Percentiles rank a stretch among this genome's conserved stretches.
Conservation (phyloP, 2,888 invertebrate species). For the Drosophila macrospina region DNA sequence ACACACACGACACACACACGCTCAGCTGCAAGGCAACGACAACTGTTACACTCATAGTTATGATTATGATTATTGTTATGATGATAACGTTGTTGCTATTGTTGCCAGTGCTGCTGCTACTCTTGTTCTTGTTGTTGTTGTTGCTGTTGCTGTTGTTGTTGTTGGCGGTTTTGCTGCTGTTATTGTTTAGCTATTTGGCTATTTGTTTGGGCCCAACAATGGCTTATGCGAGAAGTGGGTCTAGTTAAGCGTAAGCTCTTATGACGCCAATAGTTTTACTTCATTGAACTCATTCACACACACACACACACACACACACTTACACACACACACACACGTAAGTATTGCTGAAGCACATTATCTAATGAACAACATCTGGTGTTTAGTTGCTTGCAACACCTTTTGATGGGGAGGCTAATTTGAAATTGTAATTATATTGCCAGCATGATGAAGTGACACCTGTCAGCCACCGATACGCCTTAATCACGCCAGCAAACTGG, state of each 20-base stretch:
- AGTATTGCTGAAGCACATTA: too few relatives aligned
- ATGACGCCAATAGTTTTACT: conserved; percentile 42
- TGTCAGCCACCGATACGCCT: conserved; percentile 72
- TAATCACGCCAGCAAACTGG: conserved; percentile 62
- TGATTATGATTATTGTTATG: conserved; percentile 75
- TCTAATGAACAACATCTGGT: conserved; percentile 50
- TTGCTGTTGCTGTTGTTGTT: neutral
- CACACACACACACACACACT: conserved; percentile 5
- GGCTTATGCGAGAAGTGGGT: conserved; percentile 40
- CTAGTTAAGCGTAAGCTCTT: conserved; percentile 41
- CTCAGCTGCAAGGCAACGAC: conserved; percentile 23
- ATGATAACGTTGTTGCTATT: conserved; percentile 62
- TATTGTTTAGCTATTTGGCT: conserved; percentile 45
- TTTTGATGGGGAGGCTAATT: conserved; percentile 56
- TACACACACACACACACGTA: conserved; percentile 1
- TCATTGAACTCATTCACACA: conserved; percentile 23
- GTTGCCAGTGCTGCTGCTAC: neutral
- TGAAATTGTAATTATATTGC: conserved; percentile 76
- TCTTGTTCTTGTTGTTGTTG: conserved; percentile 11
- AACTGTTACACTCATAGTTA: conserved; percentile 67
- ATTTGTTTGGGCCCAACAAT: conserved; percentile 45
- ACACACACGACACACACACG: neutral
- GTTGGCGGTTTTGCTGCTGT: conserved; percentile 24
- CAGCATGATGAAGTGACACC: conserved; percentile 58
- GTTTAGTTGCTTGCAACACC: conserved; percentile 20